Base-by-base conservation (phyloP, 1,140 invertebrate genomes). In the Hormaphis cornu region DNA sequence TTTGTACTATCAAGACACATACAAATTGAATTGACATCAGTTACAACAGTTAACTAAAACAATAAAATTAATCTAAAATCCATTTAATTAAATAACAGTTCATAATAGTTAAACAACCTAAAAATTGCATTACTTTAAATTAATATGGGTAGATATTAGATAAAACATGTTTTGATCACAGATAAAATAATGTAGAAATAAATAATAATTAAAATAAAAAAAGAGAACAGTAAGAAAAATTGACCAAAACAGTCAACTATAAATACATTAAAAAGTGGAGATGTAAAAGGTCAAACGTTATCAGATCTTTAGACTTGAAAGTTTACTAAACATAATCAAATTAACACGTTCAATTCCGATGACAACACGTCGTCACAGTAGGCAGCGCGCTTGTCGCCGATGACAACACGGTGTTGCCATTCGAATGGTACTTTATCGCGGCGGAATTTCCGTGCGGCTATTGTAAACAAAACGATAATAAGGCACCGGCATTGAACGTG, bases 21-120 rank as follows among this genome's bases (percentile, higher is more conserved):
- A 58, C 16, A 44, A 66, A 66, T 66, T 66, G 28, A 66, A 66
- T 66, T 66, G 61, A 66, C 61, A 66, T 35, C 7, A 50, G 61
- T 66, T 66, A 66, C 61, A 66, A 20, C 30, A 56, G 22, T 37
- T n/a, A 56, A 22, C 30, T 56, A 56, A 33, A 56, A 35, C 12
- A 24, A 16, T 40, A 40, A n/a, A n/a, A 22, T 56, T 24, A 16
- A 56, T 58, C 22, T 26, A 40, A 58, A 58, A 58, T 58, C 1
- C 16, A 58, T 40, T 40, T 58, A 40, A 10, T 58, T 58, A 40
- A 37, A 40, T 24, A n/a, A 24, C 16, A 14, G 20, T 24, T 18
- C 22, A 56, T 14, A 37, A 37, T 56, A 56, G 37, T 56, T 16
- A 58, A 7, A 40, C 40, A 33, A 12, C 26, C n/a, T 33, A 53